Evolutionary conservation across 2,113 vertebrate species (phyloP), one percentile per base, ranked within the genome.

Genomic region (Montifringilla adamsi): DNA sequence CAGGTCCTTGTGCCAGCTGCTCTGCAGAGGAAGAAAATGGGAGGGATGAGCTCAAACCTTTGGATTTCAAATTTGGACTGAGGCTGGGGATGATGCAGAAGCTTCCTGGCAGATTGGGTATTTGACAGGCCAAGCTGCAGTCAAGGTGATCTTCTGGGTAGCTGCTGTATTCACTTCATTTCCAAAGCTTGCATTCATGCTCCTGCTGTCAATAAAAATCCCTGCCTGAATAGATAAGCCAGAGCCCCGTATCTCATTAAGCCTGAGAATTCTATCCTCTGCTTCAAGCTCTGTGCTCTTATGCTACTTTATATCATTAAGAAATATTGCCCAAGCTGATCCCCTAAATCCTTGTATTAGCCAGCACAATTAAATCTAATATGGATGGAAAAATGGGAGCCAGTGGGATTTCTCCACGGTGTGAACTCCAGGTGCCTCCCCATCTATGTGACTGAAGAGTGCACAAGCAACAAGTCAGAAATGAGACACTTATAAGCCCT

Each of bases 261-360:
- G 80, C 68, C 68, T 41, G 50, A 78, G 79, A 90, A 90, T 90
- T 93, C 94, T 83, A 74, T 75, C 79, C 73, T 67, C 79, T 70
- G 63, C 94, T 95, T 73, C 88, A 76, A 94, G 94, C 82, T 93
- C 83, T 90, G 85, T 79, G 85, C 85, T 96, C 82, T 75, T 49
- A 7, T 15, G 7, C 56, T 74, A 19, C 72, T 90, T 91, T 39
- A 92, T 33, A 80, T 94, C 90, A 84, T 92, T 90, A 89, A 70
- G 79, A 90, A 90, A 93, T 89, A 90, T 59, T 84, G 83, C 76
- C 56, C 43, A 8, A 35, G 80, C 76, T 86, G 90, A 96, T 86
- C 92, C 83, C 35, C 60, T 77, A 86, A 95, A 93, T 93, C 95
- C 88, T 50, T 2, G 52, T 52, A 77, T 88, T 86, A 94, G 90